A percentile compares a stretch with the other conserved stretches of the same genome.
Evolutionary conservation across 2,888 invertebrate genomes (phyloP).

Genomic region (Philopedon plagiatum): DNA sequence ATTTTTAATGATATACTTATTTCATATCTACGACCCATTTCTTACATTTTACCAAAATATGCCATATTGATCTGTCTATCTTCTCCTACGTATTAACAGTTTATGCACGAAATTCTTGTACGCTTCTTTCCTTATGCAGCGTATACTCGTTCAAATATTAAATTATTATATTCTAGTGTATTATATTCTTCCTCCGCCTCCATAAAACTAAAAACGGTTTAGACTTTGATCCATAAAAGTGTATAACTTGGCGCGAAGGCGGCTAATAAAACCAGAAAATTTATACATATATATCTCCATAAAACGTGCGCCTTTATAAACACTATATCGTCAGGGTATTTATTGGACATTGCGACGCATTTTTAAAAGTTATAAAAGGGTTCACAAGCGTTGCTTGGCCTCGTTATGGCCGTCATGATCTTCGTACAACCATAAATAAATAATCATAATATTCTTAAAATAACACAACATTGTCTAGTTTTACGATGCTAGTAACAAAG

Average conservation of each 20-base stretch:
- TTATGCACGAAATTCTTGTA: too few relatives aligned
- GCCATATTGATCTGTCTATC: too few relatives aligned
- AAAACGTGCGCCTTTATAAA: slow-evolving; percentile 42
- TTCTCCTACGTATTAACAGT: too few relatives aligned
- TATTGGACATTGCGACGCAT: slow-evolving; percentile 38
- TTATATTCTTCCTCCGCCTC: neutral
- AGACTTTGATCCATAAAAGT: slow-evolving; percentile 18
- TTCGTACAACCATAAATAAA: slow-evolving; percentile 23
- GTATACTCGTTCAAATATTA: neutral
- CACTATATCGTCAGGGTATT: slow-evolving; percentile 41
- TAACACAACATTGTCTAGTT: slow-evolving; percentile 8
- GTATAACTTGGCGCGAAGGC: neutral
- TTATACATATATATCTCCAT: slow-evolving; percentile 37
- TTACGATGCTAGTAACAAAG: slow-evolving; percentile 23
- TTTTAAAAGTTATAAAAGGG: slow-evolving; percentile 39
- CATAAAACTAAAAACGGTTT: slow-evolving; percentile 10
- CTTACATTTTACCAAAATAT: too few relatives aligned
- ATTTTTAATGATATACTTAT: too few relatives aligned
- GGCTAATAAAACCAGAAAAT: slow-evolving; percentile 37
- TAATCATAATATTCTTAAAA: slow-evolving; percentile 22
- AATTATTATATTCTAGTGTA: neutral
- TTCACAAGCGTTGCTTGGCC: slow-evolving; percentile 30
- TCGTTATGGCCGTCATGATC: slow-evolving; percentile 31
- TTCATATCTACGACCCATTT: too few relatives aligned
- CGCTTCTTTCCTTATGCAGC: too few relatives aligned